Evolutionary conservation across 2,113 vertebrate species (phyloP), one percentile per base, ranked within the genome.

Genomic region (Charadrius vociferus): DNA sequence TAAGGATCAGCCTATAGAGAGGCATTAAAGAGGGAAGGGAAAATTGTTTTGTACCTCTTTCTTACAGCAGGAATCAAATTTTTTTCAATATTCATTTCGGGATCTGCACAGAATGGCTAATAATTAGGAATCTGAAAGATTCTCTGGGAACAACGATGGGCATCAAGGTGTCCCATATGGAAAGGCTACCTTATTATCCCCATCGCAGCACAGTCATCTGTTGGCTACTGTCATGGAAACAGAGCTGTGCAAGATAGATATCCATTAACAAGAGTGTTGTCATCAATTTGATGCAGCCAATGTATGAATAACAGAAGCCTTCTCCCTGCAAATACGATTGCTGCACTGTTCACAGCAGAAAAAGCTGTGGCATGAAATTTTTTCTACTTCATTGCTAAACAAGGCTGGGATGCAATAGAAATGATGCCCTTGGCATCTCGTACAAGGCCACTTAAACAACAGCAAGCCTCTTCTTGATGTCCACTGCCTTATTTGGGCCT

Each of bases 151-250:
- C 58, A 71, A 29, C 41, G 62, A 30, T 23, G 37, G 36, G 17
- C 55, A 96, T 39, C 43, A 62, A 91, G 65, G 22, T 67, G 26
- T 52, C 91, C 59, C 24, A 21, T 5, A 22, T 0, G 10, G 82
- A 87, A 62, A 59, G 32, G 29, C 32, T 67, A 45, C 50, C 30
- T 88, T 86, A 86, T 63, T 77, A 72, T 43, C 13, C 37, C 43
- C 58, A 52, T 22, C 0, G 0, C 67, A 93, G 41, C 45, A 81
- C 55, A 92, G 70, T 37, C 29, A 3, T 74, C 29, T 79, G 23
- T 39, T 94, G 88, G 83, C 86, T 88, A 53, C 83, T 91, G 67
- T 81, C 93, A 89, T 93, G 80, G 90, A 91, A 97, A 97, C 83
- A 85, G 85, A 86, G 45, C 72, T 82, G 41, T 63, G 49, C 39